Percentiles rank a stretch among this genome's conserved stretches.
Conservation (phyloP, 1,140 invertebrate species). For the Homalodisca vitripennis region DNA sequence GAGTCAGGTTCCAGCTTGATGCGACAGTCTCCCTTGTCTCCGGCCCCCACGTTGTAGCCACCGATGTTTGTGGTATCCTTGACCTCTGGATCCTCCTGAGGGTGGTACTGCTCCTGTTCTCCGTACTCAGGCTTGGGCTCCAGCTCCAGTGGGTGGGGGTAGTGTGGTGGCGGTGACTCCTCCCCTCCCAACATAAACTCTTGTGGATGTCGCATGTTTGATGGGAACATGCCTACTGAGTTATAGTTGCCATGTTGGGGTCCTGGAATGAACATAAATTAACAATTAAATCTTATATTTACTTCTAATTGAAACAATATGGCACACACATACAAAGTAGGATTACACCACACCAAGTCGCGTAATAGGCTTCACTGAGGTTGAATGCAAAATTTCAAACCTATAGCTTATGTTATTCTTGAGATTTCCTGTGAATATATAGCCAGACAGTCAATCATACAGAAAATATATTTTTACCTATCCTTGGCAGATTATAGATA, state of each 20-base stretch:
- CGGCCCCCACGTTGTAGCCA: slow-evolving; percentile 53
- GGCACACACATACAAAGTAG: no score
- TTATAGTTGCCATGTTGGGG: slow-evolving; percentile 15
- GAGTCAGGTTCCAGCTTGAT: slow-evolving; percentile 61
- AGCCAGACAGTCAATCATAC: no score
- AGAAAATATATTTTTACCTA: no score
- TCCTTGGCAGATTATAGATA: no score
- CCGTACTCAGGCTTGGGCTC: slow-evolving; percentile 33
- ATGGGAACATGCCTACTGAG: slow-evolving; percentile 32
- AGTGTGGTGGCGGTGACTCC: slow-evolving; percentile 28
- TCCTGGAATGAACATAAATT: no score
- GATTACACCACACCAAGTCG: no score
- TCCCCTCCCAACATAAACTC: slow-evolving; percentile 21
- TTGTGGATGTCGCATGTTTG: slow-evolving; percentile 23
- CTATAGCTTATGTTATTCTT: no score
- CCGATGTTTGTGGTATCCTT: slow-evolving; percentile 54
- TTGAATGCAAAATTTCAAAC: no score
- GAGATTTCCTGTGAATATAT: no score
- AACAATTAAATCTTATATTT: no score
- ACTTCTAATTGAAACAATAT: no score
- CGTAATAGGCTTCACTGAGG: no score
- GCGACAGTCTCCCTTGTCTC: slow-evolving; percentile 54
- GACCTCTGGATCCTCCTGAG: slow-evolving; percentile 45
- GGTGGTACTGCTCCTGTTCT: slow-evolving; percentile 48
- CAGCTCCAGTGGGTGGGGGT: slow-evolving; percentile 22